phyloP scores from a whole-genome alignment of 2,797 vertebrate species.

The Hemitrygon akajei region DNA sequence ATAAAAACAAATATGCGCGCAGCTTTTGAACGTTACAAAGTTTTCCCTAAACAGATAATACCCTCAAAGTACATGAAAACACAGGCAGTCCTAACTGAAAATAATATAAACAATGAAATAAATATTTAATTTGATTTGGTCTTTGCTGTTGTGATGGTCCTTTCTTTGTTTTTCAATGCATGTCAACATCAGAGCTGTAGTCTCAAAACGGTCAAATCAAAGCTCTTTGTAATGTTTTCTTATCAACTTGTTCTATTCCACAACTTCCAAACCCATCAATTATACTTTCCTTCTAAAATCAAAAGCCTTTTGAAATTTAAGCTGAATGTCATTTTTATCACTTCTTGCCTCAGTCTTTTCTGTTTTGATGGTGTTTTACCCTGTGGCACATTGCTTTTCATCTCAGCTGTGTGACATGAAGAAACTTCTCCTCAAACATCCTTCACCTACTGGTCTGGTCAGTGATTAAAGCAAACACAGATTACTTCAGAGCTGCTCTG shows the following conservation, averaged over 20 bases:
- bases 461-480: background rate
- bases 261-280: background rate
- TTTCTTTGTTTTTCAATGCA: background rate
- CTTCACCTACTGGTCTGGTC: background rate
- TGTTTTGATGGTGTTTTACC: background rate
- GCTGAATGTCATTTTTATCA: background rate
- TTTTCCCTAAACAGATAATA: background rate
- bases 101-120: background rate
- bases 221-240: background rate
- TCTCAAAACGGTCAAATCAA: background rate
- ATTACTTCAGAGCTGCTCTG: background rate
- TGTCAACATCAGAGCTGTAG: background rate
- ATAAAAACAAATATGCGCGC: background rate
- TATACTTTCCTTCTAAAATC: background rate
- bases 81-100: background rate
- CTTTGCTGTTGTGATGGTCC: background rate
- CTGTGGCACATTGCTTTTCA: background rate
- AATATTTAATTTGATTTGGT: background rate
- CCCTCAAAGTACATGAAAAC: background rate
- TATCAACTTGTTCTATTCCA: background rate
- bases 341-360: background rate
- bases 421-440: background rate
- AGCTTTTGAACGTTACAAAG: background rate
- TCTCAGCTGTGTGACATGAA: background rate
- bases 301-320: constrained; percentile 7